phyloP scores from a whole-genome alignment of 2,797 vertebrate genomes.

The Clarias laeviceps region DNA sequence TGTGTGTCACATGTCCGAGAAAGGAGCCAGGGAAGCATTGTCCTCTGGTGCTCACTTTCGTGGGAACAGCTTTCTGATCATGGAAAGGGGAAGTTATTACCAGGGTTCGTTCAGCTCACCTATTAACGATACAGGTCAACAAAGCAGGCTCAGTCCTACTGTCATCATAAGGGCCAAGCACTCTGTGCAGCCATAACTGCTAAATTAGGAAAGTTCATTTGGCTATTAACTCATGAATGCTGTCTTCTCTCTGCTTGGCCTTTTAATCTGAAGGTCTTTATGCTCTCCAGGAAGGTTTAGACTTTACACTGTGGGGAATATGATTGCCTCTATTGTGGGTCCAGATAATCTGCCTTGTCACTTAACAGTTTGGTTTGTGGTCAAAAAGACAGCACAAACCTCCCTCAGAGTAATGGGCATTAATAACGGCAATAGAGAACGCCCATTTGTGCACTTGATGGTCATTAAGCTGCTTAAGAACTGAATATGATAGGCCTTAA shows the following conservation, averaged over 20 bases:
- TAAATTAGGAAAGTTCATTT: constrained; percentile 64
- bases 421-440: constrained; percentile 52
- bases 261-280: constrained; percentile 60
- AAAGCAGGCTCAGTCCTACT: constrained; percentile 54
- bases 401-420: constrained; percentile 50
- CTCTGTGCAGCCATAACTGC: constrained; percentile 52
- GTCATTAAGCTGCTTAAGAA: constrained; percentile 59
- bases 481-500: constrained; percentile 57
- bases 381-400: constrained; percentile 60
- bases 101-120: constrained; percentile 46
- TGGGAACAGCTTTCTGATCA: constrained; percentile 56
- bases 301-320: constrained; percentile 58
- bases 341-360: constrained; percentile 63
- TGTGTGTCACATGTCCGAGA: constrained; percentile 24
- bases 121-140: constrained; percentile 51
- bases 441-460: constrained; percentile 49
- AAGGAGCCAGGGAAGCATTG: constrained; percentile 43
- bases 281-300: constrained; percentile 58
- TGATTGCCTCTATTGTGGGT: constrained; percentile 60
- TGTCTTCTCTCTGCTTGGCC: constrained; percentile 50
- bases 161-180: constrained; percentile 42
- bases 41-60: constrained; percentile 42
- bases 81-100: constrained; percentile 53
- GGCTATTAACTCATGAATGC: constrained; percentile 65
- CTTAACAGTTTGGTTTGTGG: constrained; percentile 60